Percentiles rank a stretch among this genome's conserved stretches.
Conservation (phyloP, 2,888 invertebrate genomes). For the Caenorhabditis sulstoni region DNA sequence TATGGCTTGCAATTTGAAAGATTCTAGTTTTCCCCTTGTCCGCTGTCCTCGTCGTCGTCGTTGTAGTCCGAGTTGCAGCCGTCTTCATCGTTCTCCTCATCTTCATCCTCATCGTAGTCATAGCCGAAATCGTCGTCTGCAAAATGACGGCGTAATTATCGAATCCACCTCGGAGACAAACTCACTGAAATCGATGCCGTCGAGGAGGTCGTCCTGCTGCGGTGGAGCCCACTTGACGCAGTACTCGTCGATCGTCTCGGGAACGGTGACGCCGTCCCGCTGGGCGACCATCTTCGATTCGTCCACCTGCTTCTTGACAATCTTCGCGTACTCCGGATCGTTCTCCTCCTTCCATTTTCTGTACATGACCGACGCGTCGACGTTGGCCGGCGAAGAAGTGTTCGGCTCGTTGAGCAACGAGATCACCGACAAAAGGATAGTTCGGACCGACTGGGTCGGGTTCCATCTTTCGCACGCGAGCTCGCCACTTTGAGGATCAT, state of each 20-base stretch:
- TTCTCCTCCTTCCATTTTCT: conserved; percentile 95
- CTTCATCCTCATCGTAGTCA: conserved; percentile 70
- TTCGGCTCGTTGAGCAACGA: conserved; percentile 99
- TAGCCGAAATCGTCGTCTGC: conserved; percentile 64
- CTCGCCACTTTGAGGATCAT: conserved; percentile 99
- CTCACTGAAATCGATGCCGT: conserved; percentile 96
- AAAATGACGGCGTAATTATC: conserved; percentile 6
- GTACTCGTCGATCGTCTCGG: conserved; percentile 97
- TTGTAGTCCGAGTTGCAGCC: conserved; percentile 51
- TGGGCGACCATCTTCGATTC: conserved; percentile 95
- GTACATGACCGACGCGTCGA: conserved; percentile 99
- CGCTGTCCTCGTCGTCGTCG: conserved; percentile 78
- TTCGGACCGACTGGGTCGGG: conserved; percentile 97
- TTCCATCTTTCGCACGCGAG: conserved; percentile 99
- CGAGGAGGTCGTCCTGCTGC: conserved; percentile 88
- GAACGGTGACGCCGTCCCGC: conserved; percentile 96
- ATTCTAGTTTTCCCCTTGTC: conserved; percentile 77
- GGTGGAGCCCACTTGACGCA: conserved; percentile 92
- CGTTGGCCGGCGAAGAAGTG: conserved; percentile 99
- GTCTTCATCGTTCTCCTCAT: conserved; percentile 63
- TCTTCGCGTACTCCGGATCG: conserved; percentile 96
- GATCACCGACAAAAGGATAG: conserved; percentile 97
- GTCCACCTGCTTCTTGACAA: conserved; percentile 96
- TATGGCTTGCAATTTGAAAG: conserved; percentile 15
- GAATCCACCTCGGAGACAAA: background rate